These are phyloP conservation scores for Melanotaenia maccullochi DNA, from an alignment of 2,797 vertebrate genomes.

Conservation along the genomic window DNA sequence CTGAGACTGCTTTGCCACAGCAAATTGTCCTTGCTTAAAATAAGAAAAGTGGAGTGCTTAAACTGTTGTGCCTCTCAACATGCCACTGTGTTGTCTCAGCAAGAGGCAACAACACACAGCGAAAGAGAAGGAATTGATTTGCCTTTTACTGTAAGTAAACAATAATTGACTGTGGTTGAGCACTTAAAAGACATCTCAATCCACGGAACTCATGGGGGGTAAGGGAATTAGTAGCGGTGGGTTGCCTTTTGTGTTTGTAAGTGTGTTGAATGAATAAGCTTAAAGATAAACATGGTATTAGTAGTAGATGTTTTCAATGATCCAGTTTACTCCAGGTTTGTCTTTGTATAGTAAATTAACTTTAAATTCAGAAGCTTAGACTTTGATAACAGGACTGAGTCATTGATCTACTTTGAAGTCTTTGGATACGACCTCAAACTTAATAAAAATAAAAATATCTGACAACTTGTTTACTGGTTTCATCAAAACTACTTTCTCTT, in stretches of 20 bases:
- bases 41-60: conserved; percentile 63
- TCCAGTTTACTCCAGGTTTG: conserved; percentile 33
- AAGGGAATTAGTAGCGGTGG: conserved; percentile 56
- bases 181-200: conserved; percentile 60
- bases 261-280: conserved; percentile 30
- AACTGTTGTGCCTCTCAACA: conserved; percentile 52
- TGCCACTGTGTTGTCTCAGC: conserved; percentile 60
- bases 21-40: conserved; percentile 67
- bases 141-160: conserved; percentile 72
- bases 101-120: conserved; percentile 53
- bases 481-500: not conserved
- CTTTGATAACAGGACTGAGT: not conserved
- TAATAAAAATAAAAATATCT: not conserved
- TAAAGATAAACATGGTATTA: conserved; percentile 13
- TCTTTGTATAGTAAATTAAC: conserved; percentile 9
- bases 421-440: not conserved
- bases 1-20: conserved; percentile 39
- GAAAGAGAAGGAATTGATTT: conserved; percentile 64
- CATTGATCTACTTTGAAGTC: not conserved
- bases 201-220: conserved; percentile 30
- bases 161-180: conserved; percentile 71
- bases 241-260: conserved; percentile 38
- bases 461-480: not conserved
- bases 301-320: conserved; percentile 25
- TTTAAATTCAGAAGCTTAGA: not conserved